A percentile compares a stretch with the other conserved stretches of the same genome.
phyloP scores from a whole-genome alignment of 2,888 invertebrate species.

The Poecilobothrus nobilitatus region DNA sequence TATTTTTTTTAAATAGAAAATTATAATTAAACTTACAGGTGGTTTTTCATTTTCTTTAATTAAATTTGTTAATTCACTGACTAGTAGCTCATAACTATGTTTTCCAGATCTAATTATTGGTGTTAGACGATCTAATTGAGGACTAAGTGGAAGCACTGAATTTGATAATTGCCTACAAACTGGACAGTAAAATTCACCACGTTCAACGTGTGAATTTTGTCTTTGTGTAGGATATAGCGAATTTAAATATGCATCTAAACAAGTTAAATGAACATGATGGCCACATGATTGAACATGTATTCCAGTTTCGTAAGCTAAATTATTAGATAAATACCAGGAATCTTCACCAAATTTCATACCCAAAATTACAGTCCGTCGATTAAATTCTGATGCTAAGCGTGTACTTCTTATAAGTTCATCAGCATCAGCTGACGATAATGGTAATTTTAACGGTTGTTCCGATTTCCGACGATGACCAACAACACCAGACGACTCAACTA shows the following conservation, averaged over 20 bases:
- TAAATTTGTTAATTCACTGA: conserved; percentile 49
- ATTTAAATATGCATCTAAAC: conserved; percentile 82
- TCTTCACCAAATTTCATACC: conserved; percentile 68
- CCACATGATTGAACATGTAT: conserved; percentile 93
- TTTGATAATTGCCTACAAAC: conserved; percentile 88
- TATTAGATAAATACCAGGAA: conserved; percentile 71
- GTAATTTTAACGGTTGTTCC: conserved; percentile 45
- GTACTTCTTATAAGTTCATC: conserved; percentile 50
- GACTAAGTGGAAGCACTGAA: conserved; percentile 77
- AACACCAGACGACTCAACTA: conserved; percentile 79
- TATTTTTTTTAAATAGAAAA: conserved; percentile 15
- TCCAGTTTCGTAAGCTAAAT: conserved; percentile 82
- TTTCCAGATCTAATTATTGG: conserved; percentile 54
- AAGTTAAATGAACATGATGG: conserved; percentile 91
- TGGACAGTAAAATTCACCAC: conserved; percentile 90
- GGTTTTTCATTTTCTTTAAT: conserved; percentile 59
- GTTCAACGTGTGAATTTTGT: conserved; percentile 62
- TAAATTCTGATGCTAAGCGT: conserved; percentile 66
- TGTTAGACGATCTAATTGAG: conserved; percentile 58
- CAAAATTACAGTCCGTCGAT: conserved; percentile 67
- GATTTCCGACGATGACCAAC: conserved; percentile 62
- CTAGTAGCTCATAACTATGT: conserved; percentile 40
- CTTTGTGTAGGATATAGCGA: conserved; percentile 72
- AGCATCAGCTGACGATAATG: conserved; percentile 58
- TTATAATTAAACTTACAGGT: conserved; percentile 46